Evolutionary conservation across 2,113 vertebrate species (phyloP), one percentile per base, ranked within the genome.

Genomic region (Okapia johnstoni): DNA sequence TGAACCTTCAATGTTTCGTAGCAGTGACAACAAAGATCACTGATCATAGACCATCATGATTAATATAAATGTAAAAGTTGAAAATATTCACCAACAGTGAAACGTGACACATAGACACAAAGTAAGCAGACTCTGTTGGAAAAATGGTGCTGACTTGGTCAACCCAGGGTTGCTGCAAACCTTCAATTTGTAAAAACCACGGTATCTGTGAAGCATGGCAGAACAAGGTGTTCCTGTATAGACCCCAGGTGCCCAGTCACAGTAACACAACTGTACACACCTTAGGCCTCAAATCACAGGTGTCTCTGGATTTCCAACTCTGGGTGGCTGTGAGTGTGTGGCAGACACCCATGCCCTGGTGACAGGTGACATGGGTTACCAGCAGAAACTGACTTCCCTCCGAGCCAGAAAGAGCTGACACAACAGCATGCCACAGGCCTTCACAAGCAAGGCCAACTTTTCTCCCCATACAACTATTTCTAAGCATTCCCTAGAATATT

Each of bases 261-360:
- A 30, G 11, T 25, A 63, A 86, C 26, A 55, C 48, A 16, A 93
- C n/a, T 21, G 12, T n/a, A 52, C 2, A 80, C 2, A 46, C 5
- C 46, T 43, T 55, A 7, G 46, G n/a, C 48, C 36, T 61, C 52
- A 58, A 97, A 33, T 33, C 58, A 63, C n/a, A 77, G 80, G 17
- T 10, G 19, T 46, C 79, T 88, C 50, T 70, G 30, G 19, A 19
- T 93, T 90, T 88, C 92, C 23, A 48, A 12, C 61, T 50, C 54
- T 16, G 36, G 10, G 21, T 81, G 21, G 16, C 8, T 2, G 3
- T 5, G 23, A 14, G 3, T 13, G 12, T 54, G 4, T 16, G 9
- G 43, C 61, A 60, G n/a, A 36, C 88, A 77, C 30, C n/a, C 23
- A 8, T 2, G 43, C n/a, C 60, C 55, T 15, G 30, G 80, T 48